These are phyloP conservation scores for Bathynomus jamesi DNA, from an alignment of 1,140 invertebrate species.

Conservation along the genomic window DNA sequence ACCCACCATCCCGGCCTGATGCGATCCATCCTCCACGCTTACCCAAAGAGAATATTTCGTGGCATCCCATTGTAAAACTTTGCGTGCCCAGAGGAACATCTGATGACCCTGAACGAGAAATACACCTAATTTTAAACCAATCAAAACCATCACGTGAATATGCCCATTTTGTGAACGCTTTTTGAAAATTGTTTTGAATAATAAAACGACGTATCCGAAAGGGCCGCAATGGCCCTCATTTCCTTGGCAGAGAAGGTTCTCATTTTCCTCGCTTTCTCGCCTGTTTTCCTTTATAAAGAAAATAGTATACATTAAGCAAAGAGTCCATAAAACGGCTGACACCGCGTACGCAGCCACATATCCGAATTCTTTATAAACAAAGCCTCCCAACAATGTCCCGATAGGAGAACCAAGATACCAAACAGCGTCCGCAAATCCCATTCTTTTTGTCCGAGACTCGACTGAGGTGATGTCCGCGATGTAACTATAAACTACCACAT, in stretches of 20 bases:
- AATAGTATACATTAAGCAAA: slow-evolving; percentile 28
- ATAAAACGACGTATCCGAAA: slow-evolving; percentile 13
- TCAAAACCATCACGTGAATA: neutral
- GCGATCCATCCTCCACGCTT: slow-evolving; percentile 19
- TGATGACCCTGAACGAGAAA: slow-evolving; percentile 22
- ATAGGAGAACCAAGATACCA: slow-evolving; percentile 30
- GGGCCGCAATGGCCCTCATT: slow-evolving; percentile 12
- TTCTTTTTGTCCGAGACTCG: slow-evolving; percentile 40
- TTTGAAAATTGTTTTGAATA: slow-evolving; percentile 16
- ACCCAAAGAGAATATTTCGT: slow-evolving; percentile 20
- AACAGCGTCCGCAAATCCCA: slow-evolving; percentile 41
- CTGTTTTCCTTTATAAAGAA: slow-evolving; percentile 17
- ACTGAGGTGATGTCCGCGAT: slow-evolving; percentile 41
- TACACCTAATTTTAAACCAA: slow-evolving; percentile 17
- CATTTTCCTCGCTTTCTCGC: neutral
- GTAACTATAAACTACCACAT: slow-evolving; percentile 45
- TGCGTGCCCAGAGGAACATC: slow-evolving; percentile 22
- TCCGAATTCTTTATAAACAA: slow-evolving; percentile 12
- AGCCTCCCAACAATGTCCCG: slow-evolving; percentile 28
- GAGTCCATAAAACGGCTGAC: slow-evolving; percentile 9
- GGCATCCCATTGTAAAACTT: slow-evolving; percentile 18
- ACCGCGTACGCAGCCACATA: slow-evolving; percentile 18
- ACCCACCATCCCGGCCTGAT: slow-evolving; percentile 20
- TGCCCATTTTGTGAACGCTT: slow-evolving; percentile 7
- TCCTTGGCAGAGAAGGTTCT: neutral